Conservation (phyloP, 2,113 vertebrate genomes). For the Motacilla alba region DNA sequence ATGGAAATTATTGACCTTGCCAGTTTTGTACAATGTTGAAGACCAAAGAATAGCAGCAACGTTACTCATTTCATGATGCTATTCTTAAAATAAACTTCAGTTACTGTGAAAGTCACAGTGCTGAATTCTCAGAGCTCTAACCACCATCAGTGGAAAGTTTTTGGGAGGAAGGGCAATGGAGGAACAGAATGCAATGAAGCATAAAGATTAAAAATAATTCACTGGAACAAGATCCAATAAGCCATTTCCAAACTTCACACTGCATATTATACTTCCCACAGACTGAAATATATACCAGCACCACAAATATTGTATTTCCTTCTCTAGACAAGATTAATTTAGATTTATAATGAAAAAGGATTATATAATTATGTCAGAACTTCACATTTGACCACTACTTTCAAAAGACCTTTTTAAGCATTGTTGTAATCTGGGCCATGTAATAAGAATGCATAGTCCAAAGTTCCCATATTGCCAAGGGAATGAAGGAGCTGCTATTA, state of each 20-base stretch:
- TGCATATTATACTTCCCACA: background rate
- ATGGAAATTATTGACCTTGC: conserved; percentile 17
- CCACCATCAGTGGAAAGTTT: conserved; percentile 14
- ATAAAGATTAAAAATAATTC: background rate
- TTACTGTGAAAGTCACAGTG: conserved; percentile 17
- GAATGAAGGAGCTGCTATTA: conserved; percentile 32
- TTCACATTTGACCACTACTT: background rate
- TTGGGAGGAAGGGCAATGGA: background rate
- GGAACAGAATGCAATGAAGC: background rate
- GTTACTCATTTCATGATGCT: conserved; percentile 16
- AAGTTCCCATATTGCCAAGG: background rate
- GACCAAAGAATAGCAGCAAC: background rate
- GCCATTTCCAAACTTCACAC: background rate
- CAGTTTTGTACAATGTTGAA: background rate
- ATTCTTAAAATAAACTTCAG: conserved; percentile 46
- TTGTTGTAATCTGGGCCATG: background rate
- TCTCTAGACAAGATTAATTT: background rate
- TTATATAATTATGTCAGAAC: background rate
- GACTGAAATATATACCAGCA: background rate
- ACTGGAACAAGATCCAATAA: background rate
- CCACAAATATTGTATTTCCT: background rate
- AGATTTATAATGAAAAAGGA: background rate
- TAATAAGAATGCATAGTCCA: background rate
- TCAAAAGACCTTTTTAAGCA: background rate
- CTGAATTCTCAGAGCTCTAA: conserved; percentile 1